Conservation (phyloP, 1,140 invertebrate species). For the Cotesia chilonis region DNA sequence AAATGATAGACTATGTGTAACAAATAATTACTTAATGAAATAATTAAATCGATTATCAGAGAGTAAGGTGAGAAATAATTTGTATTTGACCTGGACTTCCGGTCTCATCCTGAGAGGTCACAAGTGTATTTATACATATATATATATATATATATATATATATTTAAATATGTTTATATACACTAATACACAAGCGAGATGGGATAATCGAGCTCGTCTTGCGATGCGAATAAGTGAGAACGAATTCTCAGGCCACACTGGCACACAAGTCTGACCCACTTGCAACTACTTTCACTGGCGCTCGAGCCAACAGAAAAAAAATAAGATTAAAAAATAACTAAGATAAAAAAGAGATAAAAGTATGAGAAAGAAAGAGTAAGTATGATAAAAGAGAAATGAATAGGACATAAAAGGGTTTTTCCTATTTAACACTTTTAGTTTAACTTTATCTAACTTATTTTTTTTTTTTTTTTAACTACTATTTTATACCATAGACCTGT, state of each 20-base stretch:
- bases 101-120: constrained; percentile 15
- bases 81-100: constrained; percentile 1
- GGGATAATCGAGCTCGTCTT: constrained; percentile 34
- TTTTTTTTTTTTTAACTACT: constrained; percentile 7
- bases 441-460: background rate
- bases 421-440: constrained; percentile 22
- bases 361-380: constrained; percentile 18
- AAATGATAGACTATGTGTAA: background rate
- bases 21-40: constrained; percentile 19
- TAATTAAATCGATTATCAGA: constrained; percentile 7
- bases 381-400: too few relatives aligned
- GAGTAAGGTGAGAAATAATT: constrained; percentile 21
- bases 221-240: constrained; percentile 31
- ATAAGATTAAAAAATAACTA: constrained; percentile 16
- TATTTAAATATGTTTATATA: too few relatives aligned
- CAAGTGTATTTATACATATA: too few relatives aligned
- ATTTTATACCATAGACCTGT: background rate
- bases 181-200: background rate
- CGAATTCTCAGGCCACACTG: constrained; percentile 37
- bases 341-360: constrained; percentile 23
- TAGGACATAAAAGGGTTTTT: too few relatives aligned
- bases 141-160: too few relatives aligned
- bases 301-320: constrained; percentile 26
- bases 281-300: constrained; percentile 43
- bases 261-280: constrained; percentile 42